These are phyloP conservation scores for Bovichtus diacanthus DNA, from an alignment of 2,797 vertebrate species.

Conservation along the genomic window DNA sequence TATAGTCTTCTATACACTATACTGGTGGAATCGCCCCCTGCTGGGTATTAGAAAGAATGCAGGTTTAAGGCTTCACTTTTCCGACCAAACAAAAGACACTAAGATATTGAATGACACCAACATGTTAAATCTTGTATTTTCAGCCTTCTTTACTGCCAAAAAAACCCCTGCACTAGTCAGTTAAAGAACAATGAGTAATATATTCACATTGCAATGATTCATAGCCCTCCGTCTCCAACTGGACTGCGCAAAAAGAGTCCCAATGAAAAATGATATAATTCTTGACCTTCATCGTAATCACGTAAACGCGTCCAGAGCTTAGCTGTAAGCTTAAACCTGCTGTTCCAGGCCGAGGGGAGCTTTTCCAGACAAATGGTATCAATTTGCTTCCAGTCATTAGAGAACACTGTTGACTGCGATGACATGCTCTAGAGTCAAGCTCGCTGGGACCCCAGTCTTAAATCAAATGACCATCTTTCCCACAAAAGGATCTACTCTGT, in stretches of 20 bases:
- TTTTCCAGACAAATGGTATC: constrained; percentile 64
- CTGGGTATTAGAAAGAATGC: too few species aligned
- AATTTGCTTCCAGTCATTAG: constrained; percentile 61
- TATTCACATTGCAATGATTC: constrained; percentile 57
- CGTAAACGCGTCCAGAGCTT: constrained; percentile 39
- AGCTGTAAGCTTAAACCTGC: constrained; percentile 45
- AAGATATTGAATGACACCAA: not conserved
- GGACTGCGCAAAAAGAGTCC: constrained; percentile 45
- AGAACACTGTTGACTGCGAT: constrained; percentile 43
- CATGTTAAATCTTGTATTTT: not conserved
- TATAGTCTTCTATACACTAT: too few species aligned
- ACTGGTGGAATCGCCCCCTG: too few species aligned
- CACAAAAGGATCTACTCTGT: constrained; percentile 23
- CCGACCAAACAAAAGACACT: not conserved
- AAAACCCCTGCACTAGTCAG: constrained; percentile 3
- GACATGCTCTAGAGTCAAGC: constrained; percentile 49
- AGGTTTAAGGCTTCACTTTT: too few species aligned
- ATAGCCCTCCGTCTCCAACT: constrained; percentile 40
- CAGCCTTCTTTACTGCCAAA: not conserved
- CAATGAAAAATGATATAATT: constrained; percentile 61
- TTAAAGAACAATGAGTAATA: constrained; percentile 51
- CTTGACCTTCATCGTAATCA: constrained; percentile 56
- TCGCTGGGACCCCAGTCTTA: constrained; percentile 22
- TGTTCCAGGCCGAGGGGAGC: constrained; percentile 37
- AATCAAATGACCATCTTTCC: constrained; percentile 49